These are phyloP conservation scores for Nomada fucata DNA, from an alignment of 2,888 invertebrate genomes.

Conservation along the genomic window DNA sequence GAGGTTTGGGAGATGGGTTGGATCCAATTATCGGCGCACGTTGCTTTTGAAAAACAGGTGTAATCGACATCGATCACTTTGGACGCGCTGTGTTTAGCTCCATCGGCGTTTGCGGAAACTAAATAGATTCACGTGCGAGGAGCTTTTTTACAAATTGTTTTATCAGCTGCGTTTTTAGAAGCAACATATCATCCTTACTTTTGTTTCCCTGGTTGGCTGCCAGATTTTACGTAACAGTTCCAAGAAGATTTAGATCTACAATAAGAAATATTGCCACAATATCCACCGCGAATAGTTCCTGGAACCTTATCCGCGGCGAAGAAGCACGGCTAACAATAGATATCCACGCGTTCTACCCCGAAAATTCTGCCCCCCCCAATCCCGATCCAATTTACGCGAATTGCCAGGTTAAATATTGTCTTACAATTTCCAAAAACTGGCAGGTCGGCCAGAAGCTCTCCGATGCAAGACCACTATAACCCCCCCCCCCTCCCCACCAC, in stretches of 20 bases:
- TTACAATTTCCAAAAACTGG: not conserved
- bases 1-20: not conserved
- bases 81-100: not conserved
- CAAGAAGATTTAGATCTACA: not conserved
- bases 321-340: slow-evolving; percentile 2
- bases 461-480: not conserved
- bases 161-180: not conserved
- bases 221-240: slow-evolving; percentile 2
- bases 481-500: no score
- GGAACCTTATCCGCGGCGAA: not conserved
- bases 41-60: no score
- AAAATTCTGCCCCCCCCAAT: slow-evolving; percentile 3
- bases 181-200: not conserved
- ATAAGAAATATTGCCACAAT: not conserved
- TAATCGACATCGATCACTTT: not conserved
- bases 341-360: not conserved
- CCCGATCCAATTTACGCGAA: not conserved
- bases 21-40: not conserved
- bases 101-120: no score
- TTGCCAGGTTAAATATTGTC: not conserved
- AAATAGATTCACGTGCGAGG: no score
- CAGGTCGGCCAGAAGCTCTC: not conserved
- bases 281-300: not conserved
- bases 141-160: not conserved
- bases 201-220: not conserved